phyloP scores from a whole-genome alignment of 2,888 invertebrate species.

The Meteorus colon region DNA sequence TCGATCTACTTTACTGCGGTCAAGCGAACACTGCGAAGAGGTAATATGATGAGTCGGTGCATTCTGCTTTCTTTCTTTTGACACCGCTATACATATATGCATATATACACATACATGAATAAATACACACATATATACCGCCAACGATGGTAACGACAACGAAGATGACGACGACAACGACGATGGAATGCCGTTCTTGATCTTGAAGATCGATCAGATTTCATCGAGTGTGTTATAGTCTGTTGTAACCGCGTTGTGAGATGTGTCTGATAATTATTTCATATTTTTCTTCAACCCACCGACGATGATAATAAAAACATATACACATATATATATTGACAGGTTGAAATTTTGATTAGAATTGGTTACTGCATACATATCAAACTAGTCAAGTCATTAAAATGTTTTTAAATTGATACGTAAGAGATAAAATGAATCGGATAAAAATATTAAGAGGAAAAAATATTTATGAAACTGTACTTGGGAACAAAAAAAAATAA shows the following conservation, averaged over 20 bases:
- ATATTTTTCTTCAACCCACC: background rate
- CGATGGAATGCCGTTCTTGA: slow-evolving; percentile 41
- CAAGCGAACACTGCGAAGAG: slow-evolving; percentile 5
- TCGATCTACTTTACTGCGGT: slow-evolving; percentile 38
- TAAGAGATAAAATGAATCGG: background rate
- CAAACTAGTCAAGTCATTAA: slow-evolving; percentile 7
- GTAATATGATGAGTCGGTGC: slow-evolving; percentile 43
- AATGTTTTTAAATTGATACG: background rate
- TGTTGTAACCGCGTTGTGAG: slow-evolving; percentile 15
- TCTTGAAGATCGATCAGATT: slow-evolving; percentile 41
- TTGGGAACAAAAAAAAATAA: too few relatives aligned
- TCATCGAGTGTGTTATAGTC: slow-evolving; percentile 39
- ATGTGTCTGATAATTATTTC: slow-evolving; percentile 30
- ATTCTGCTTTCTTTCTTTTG: slow-evolving; percentile 33
- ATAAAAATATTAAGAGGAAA: background rate
- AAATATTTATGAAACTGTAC: background rate
- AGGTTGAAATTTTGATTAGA: slow-evolving; percentile 13
- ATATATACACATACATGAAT: too few relatives aligned
- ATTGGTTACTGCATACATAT: background rate
- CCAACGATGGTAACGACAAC: background rate
- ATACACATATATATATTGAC: background rate
- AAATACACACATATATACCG: too few relatives aligned
- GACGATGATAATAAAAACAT: background rate
- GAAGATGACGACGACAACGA: slow-evolving; percentile 5
- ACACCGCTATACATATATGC: background rate